Base-by-base conservation (phyloP, 2,888 invertebrate species). In the Heliconius erato region DNA sequence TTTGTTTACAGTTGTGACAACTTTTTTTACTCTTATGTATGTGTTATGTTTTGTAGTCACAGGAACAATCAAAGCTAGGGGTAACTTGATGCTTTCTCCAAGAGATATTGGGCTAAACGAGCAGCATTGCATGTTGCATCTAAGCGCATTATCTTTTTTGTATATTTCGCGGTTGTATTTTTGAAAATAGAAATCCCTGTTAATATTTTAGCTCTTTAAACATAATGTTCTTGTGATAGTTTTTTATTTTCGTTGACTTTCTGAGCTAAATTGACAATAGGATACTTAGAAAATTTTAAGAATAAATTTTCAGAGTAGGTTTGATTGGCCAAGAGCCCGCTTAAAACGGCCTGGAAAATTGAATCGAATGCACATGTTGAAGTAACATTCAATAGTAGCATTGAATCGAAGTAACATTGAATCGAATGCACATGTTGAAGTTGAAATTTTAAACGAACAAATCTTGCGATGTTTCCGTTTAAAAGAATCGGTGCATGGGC, bases 401-500 rank as follows among this genome's bases (percentile, higher is more conserved):
- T n/a, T n/a, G n/a, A n/a, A n/a, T n/a, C n/a, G n/a, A n/a, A n/a
- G n/a, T n/a, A n/a, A n/a, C n/a, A 77, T 77, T 14, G 76, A 77
- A 4, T 77, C 35, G 28, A 77, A 77, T 4, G 76, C 74, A 65
- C 76, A 77, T 14, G 76, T 77, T 35, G 76, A 76, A 32, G 76
- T 76, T n/a, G n/a, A 12, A 76, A 35, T 12, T 76, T 76, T 12
- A 63, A 77, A 63, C 63, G 59, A n/a, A 77, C 65, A 26, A 35
- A 77, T 69, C 69, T 23, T 69, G 76, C 59, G n/a, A 77, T 77
- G n/a, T 77, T 77, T 32, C 40, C 76, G 9, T 77, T 77, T 32
- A 65, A 77, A 63, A 76, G n/a, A 35, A 76, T 63, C 12, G 76
- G 76, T 76, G 76, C 35, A 9, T 40, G 76, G 12, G 35, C 63